Percentiles rank a stretch among this genome's conserved stretches.
phyloP scores from a whole-genome alignment of 1,140 invertebrate genomes.

The Phthorimaea operculella region DNA sequence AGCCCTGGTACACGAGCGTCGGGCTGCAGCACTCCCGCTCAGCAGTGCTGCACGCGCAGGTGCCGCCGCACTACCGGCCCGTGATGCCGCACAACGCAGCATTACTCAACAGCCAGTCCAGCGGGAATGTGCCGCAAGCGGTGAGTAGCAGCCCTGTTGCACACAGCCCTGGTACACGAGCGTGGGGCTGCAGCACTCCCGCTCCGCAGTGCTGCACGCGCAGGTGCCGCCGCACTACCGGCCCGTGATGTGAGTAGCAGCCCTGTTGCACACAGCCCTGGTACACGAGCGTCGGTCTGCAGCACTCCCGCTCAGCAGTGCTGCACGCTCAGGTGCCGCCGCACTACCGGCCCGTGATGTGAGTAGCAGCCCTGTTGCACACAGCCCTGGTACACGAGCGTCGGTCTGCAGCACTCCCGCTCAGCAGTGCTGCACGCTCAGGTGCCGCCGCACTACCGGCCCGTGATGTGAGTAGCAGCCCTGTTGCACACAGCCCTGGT shows the following conservation, averaged over 20 bases:
- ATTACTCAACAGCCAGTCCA: conserved; percentile 71
- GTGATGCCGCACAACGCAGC: conserved; percentile 49
- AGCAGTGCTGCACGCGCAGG: conserved; percentile 72
- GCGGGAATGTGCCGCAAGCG: no score
- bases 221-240: conserved; percentile 56
- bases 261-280: no score
- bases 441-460: conserved; percentile 44
- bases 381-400: no score
- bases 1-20: conserved; percentile 48
- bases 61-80: conserved; percentile 53
- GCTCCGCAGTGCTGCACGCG: conserved; percentile 72
- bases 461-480: no score
- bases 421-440: conserved; percentile 72
- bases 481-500: no score
- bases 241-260: conserved; percentile 59
- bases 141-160: conserved; percentile 67
- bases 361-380: no score
- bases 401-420: no score
- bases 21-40: conserved; percentile 65
- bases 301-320: conserved; percentile 67
- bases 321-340: conserved; percentile 70
- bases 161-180: conserved; percentile 48
- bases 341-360: no score
- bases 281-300: no score
- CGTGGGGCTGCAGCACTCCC: conserved; percentile 63